A percentile compares a stretch with the other conserved stretches of the same genome.
Evolutionary conservation across 2,888 invertebrate species (phyloP).

Genomic region (Chymomyza procnemis): DNA sequence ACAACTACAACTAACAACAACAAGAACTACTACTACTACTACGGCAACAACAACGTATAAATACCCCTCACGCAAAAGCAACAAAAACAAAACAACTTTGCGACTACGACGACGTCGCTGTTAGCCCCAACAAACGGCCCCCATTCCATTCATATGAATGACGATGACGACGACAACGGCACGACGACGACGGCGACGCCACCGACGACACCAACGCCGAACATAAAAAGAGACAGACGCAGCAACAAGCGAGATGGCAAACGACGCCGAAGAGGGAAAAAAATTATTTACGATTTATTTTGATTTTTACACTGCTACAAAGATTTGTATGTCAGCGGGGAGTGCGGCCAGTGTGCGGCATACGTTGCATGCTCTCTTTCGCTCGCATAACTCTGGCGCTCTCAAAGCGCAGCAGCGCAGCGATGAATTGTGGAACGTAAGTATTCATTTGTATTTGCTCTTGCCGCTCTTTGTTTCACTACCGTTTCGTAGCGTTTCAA

Average conservation of each 20-base stretch:
- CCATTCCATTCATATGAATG: constrained; percentile 62
- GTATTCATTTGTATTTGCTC: constrained; percentile 38
- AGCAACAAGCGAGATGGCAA: constrained; percentile 44
- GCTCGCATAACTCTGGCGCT: constrained; percentile 57
- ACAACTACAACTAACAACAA: constrained; percentile 18
- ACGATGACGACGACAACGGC: constrained; percentile 28
- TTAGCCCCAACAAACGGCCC: constrained; percentile 23
- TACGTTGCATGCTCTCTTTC: constrained; percentile 14
- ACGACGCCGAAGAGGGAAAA: constrained; percentile 28
- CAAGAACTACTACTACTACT: constrained; percentile 16
- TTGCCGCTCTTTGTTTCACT: constrained; percentile 39
- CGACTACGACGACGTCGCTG: neutral
- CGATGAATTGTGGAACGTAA: constrained; percentile 60
- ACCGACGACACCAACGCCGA: constrained; percentile 10
- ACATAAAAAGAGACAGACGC: constrained; percentile 53
- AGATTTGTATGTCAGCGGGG: constrained; percentile 64
- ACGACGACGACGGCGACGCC: constrained; percentile 14
- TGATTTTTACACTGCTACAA: constrained; percentile 46
- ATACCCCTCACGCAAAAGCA: neutral
- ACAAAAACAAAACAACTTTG: neutral
- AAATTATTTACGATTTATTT: constrained; percentile 71
- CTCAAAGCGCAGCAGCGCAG: constrained; percentile 47
- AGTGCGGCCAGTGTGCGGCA: constrained; percentile 38
- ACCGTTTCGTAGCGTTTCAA: constrained; percentile 18
- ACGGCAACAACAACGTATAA: constrained; percentile 9